Percentiles rank a stretch among this genome's conserved stretches.
phyloP scores from a whole-genome alignment of 2,888 invertebrate species.

The Abrostola tripartita region DNA sequence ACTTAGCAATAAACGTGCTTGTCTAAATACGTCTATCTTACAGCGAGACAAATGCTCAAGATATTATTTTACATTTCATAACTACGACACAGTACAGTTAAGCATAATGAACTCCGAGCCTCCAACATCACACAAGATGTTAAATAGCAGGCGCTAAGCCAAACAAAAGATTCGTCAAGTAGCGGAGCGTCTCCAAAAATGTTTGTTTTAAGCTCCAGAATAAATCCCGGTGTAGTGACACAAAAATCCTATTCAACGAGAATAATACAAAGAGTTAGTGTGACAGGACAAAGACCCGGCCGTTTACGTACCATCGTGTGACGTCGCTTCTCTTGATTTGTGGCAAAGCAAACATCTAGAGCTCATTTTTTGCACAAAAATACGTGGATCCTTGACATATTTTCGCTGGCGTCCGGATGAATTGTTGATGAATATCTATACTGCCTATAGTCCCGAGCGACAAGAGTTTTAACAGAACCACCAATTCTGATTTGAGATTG shows the following conservation, averaged over 20 bases:
- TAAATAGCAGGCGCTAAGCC: constrained; percentile 30
- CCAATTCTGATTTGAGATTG: constrained; percentile 58
- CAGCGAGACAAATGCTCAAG: constrained; percentile 18
- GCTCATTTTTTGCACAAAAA: constrained; percentile 63
- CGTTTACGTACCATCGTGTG: constrained; percentile 64
- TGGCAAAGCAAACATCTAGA: constrained; percentile 70
- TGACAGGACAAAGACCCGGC: constrained; percentile 68
- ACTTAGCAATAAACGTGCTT: constrained; percentile 28
- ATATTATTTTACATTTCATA: constrained; percentile 25
- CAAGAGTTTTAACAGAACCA: constrained; percentile 45
- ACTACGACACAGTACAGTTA: constrained; percentile 20
- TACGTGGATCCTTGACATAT: constrained; percentile 65
- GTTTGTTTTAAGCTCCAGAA: constrained; percentile 54
- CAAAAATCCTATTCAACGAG: constrained; percentile 62
- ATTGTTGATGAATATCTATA: constrained; percentile 58
- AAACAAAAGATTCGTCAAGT: constrained; percentile 36
- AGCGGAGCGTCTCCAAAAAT: constrained; percentile 39
- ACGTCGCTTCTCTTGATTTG: constrained; percentile 72
- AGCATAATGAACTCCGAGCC: constrained; percentile 28
- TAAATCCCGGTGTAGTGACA: constrained; percentile 58
- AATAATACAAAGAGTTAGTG: constrained; percentile 70
- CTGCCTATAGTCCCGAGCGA: constrained; percentile 29
- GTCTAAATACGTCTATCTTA: constrained; percentile 32
- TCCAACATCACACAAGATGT: constrained; percentile 22
- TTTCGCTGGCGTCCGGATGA: constrained; percentile 55